A percentile compares a stretch with the other conserved stretches of the same genome.
Conservation (phyloP, 2,113 vertebrate species). For the Thymallus thymallus region DNA sequence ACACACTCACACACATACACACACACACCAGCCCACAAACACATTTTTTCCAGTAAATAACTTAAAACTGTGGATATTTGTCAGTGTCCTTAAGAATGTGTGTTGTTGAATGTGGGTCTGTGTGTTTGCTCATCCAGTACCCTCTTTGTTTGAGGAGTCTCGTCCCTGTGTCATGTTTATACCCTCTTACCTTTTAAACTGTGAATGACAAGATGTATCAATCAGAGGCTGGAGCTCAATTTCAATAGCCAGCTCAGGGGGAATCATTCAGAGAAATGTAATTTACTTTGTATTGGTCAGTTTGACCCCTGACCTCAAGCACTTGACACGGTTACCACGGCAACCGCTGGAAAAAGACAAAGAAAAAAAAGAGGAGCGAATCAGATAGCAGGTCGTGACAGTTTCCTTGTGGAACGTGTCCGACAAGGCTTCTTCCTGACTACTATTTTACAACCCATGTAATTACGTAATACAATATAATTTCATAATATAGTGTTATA, state of each 20-base stretch:
- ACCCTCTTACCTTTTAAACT: conserved; percentile 69
- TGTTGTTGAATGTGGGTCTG: conserved; percentile 1
- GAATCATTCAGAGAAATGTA: conserved; percentile 94
- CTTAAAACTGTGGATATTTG: conserved; percentile 3
- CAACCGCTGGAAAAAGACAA: conserved; percentile 72
- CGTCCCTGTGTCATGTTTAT: conserved; percentile 62
- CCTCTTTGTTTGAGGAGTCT: conserved; percentile 53
- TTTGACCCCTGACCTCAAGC: conserved; percentile 94
- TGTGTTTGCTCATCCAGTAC: conserved; percentile 25
- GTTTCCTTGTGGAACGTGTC: conserved; percentile 50
- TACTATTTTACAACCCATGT: conserved; percentile 15
- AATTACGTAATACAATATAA: neutral
- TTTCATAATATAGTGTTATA: conserved; percentile 13
- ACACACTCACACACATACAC: too few species aligned
- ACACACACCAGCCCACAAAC: too few species aligned
- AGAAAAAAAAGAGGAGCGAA: conserved; percentile 55
- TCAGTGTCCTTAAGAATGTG: neutral
- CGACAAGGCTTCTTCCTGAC: neutral
- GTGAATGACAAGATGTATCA: conserved; percentile 81
- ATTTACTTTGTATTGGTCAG: conserved; percentile 99
- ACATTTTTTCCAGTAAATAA: too few species aligned
- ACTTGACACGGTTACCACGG: conserved; percentile 89
- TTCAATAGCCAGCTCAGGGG: conserved; percentile 88
- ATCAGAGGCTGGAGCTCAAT: conserved; percentile 76
- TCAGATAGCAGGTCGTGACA: conserved; percentile 72